These are phyloP conservation scores for Pyrgilauda ruficollis DNA, from an alignment of 2,113 vertebrate species.

Conservation along the genomic window DNA sequence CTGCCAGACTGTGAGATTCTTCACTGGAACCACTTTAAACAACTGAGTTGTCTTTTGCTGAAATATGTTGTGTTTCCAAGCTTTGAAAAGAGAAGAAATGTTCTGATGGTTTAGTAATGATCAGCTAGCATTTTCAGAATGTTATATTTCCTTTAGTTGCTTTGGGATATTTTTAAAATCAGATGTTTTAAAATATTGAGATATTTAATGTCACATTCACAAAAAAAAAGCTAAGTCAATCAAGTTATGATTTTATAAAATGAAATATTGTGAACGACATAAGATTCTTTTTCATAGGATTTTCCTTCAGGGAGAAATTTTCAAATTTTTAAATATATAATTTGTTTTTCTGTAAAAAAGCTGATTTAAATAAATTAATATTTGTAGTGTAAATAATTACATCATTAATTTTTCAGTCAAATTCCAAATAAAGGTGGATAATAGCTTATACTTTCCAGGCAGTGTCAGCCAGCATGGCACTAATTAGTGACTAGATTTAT, in stretches of 20 bases:
- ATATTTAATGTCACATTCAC: neutral
- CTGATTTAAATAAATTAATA: neutral
- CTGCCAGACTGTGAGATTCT: neutral
- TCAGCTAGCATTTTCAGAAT: neutral
- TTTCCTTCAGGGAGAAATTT: neutral
- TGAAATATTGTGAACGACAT: neutral
- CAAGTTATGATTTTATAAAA: neutral
- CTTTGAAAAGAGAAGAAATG: neutral
- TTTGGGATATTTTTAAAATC: neutral
- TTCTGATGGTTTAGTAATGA: neutral
- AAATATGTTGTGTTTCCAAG: neutral
- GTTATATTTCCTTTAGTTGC: neutral
- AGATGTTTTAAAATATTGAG: neutral
- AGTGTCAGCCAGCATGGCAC: neutral
- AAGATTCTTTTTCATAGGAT: neutral
- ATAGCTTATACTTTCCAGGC: neutral
- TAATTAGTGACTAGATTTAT: neutral
- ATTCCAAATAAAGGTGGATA: neutral
- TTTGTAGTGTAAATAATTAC: neutral
- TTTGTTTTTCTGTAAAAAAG: neutral
- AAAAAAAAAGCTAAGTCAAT: neutral
- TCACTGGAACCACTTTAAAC: neutral
- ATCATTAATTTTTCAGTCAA: neutral
- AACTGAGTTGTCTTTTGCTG: neutral
- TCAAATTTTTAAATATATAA: neutral